A percentile compares a stretch with the other conserved stretches of the same genome.
Evolutionary conservation across 2,888 invertebrate genomes (phyloP).

Genomic region (Parthenolecanium corni): DNA sequence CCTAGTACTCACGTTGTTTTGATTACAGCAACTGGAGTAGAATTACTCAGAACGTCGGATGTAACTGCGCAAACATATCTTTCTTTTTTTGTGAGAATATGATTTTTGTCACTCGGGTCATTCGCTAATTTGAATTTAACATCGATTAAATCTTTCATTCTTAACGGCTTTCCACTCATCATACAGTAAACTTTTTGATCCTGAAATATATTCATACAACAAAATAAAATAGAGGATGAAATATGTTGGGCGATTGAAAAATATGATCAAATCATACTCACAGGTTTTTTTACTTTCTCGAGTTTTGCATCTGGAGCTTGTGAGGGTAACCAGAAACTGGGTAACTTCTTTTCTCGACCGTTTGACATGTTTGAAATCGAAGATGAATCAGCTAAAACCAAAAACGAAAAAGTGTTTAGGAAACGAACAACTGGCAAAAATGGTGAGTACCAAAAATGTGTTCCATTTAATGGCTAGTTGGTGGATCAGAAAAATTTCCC

Average conservation of each 20-base stretch:
- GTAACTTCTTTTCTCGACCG: slow-evolving; percentile 66
- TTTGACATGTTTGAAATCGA: slow-evolving; percentile 64
- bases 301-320: slow-evolving; percentile 76
- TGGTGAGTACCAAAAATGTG: too few species aligned
- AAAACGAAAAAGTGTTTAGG: too few species aligned
- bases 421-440: slow-evolving; percentile 20
- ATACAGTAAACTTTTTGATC: slow-evolving; percentile 68
- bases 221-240: background rate
- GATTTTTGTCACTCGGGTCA: slow-evolving; percentile 74
- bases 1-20: slow-evolving; percentile 65
- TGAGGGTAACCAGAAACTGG: slow-evolving; percentile 95
- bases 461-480: too few species aligned
- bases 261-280: slow-evolving; percentile 37
- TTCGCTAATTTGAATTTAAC: slow-evolving; percentile 86
- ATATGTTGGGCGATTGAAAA: background rate
- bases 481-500: too few species aligned
- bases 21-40: slow-evolving; percentile 86
- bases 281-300: slow-evolving; percentile 62
- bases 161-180: slow-evolving; percentile 70
- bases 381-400: background rate
- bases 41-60: slow-evolving; percentile 87
- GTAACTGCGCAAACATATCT: slow-evolving; percentile 97
- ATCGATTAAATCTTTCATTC: slow-evolving; percentile 81
- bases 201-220: slow-evolving; percentile 33
- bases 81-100: slow-evolving; percentile 76